Evolutionary conservation across 2,888 invertebrate genomes (phyloP).

Genomic region (Strigamia transsilvanica): DNA sequence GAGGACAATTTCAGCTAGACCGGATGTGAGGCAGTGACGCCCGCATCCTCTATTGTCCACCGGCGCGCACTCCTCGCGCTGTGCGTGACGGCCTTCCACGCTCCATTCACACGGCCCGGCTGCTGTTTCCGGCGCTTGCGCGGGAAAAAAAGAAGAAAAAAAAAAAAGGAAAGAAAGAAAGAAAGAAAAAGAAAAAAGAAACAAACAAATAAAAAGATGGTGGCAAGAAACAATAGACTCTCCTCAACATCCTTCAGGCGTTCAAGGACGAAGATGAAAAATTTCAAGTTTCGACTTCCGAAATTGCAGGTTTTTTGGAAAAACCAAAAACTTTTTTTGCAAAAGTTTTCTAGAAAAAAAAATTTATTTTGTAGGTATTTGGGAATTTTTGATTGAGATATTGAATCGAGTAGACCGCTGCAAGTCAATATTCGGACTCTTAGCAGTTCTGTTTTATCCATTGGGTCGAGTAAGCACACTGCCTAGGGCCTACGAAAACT

Average conservation of each 20-base stretch:
- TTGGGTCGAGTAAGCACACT: too few relatives aligned
- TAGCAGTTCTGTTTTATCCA: too few relatives aligned
- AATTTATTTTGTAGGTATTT: too few relatives aligned
- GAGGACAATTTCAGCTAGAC: constrained; percentile 24
- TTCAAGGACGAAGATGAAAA: constrained; percentile 35
- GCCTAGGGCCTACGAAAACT: too few relatives aligned
- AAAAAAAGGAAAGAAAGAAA: neutral
- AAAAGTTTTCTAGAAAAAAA: neutral
- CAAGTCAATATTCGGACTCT: too few relatives aligned
- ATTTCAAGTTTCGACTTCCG: too few relatives aligned
- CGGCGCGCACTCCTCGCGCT: constrained; percentile 49
- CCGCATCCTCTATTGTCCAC: constrained; percentile 49
- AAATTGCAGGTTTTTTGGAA: too few relatives aligned
- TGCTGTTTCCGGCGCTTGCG: constrained; percentile 41
- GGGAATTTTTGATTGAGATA: too few relatives aligned
- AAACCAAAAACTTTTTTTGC: too few relatives aligned
- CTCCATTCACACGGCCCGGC: constrained; percentile 49
- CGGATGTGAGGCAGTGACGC: constrained; percentile 49
- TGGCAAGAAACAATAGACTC: constrained; percentile 34
- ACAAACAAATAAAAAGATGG: neutral
- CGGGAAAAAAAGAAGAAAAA: constrained; percentile 14
- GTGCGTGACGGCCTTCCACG: constrained; percentile 49
- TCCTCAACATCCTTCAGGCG: constrained; percentile 38
- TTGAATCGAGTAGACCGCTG: too few relatives aligned
- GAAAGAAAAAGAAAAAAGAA: neutral